Percentiles rank a stretch among this genome's conserved stretches.
Conservation (phyloP, 2,888 invertebrate genomes). For the Ariolimax columbianus region DNA sequence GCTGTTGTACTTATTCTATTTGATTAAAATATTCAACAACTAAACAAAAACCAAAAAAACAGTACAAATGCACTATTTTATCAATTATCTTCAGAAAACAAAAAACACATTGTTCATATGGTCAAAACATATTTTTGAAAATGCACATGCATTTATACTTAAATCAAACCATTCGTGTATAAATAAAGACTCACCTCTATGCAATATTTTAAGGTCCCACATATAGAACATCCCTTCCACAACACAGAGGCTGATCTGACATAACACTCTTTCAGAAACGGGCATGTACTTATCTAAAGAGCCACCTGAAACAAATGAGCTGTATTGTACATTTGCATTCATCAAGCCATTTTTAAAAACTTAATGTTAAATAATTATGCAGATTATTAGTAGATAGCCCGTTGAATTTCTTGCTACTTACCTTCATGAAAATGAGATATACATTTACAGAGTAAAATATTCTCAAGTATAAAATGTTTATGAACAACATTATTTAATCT, state of each 20-base stretch:
- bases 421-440: not conserved
- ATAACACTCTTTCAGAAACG: conserved; percentile 75
- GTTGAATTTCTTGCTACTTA: too few species aligned
- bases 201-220: conserved; percentile 78
- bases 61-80: too few species aligned
- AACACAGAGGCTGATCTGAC: conserved; percentile 74
- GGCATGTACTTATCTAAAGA: conserved; percentile 76
- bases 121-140: not conserved
- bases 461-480: too few species aligned
- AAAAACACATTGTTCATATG: not conserved
- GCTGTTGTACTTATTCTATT: too few species aligned
- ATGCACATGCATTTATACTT: not conserved
- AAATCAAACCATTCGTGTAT: not conserved
- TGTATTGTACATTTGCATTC: too few species aligned
- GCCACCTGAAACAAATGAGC: conserved; percentile 71
- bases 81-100: too few species aligned
- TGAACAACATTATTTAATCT: too few species aligned
- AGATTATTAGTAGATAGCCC: too few species aligned
- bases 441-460: not conserved
- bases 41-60: too few species aligned
- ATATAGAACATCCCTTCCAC: conserved; percentile 77
- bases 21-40: too few species aligned
- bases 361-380: too few species aligned
- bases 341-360: too few species aligned
- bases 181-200: conserved; percentile 71